Conservation (phyloP, 1,140 invertebrate species). For the Papilio polyxenes region DNA sequence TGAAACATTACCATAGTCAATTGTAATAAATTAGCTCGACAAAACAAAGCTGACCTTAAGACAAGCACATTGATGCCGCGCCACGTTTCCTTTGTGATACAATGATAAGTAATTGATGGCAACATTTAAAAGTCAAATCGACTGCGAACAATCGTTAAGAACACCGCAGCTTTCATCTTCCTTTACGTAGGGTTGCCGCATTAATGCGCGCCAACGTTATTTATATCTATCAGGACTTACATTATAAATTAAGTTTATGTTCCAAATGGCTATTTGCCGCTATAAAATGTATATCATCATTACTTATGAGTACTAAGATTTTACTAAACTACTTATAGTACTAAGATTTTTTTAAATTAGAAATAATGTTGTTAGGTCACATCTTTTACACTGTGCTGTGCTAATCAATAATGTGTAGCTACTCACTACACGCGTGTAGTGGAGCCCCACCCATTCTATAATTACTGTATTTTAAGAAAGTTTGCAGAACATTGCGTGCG, state of each 20-base stretch:
- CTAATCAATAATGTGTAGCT: not conserved
- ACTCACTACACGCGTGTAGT: not conserved
- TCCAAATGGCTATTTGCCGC: slow-evolving; percentile 6
- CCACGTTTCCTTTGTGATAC: slow-evolving; percentile 4
- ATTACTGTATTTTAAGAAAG: slow-evolving; percentile 56
- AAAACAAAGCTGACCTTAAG: slow-evolving; percentile 6
- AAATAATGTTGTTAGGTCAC: not conserved
- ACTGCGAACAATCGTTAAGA: slow-evolving; percentile 12
- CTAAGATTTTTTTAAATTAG: not conserved
- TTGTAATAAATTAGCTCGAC: slow-evolving; percentile 2
- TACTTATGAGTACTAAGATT: not conserved
- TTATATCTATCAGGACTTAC: slow-evolving; percentile 1
- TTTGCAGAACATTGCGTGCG: slow-evolving; percentile 52
- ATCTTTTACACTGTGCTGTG: not conserved
- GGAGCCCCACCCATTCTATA: slow-evolving; percentile 39
- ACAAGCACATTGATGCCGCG: slow-evolving; percentile 2
- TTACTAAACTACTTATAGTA: too few species aligned
- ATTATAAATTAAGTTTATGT: slow-evolving; percentile 23
- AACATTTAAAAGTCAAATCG: slow-evolving; percentile 34
- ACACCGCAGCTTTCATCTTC: slow-evolving; percentile 28
- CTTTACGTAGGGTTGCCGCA: slow-evolving; percentile 18
- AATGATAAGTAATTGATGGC: slow-evolving; percentile 26
- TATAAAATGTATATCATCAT: slow-evolving; percentile 25
- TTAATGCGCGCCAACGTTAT: slow-evolving; percentile 11
- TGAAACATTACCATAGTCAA: not conserved